Conservation (phyloP, 2,888 invertebrate genomes). For the Loripinus fragilis region DNA sequence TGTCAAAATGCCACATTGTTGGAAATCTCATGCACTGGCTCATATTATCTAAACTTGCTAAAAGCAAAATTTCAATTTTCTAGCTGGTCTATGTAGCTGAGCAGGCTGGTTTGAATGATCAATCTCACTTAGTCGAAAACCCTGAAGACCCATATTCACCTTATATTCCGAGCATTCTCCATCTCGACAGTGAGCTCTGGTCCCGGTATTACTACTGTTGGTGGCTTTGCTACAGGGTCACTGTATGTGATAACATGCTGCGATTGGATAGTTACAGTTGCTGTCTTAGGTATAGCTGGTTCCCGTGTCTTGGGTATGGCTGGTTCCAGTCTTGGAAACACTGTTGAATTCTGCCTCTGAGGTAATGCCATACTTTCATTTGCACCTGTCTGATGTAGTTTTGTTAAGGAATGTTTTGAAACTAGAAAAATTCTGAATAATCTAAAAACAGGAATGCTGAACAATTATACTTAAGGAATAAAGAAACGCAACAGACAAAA, state of each 20-base stretch:
- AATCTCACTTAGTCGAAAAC: too few relatives aligned
- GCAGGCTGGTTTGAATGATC: too few relatives aligned
- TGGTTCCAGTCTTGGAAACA: too few relatives aligned
- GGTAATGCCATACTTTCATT: not conserved
- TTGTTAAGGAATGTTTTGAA: not conserved
- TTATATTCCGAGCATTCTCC: not conserved
- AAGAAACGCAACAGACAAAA: too few relatives aligned
- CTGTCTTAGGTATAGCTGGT: not conserved
- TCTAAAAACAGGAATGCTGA: too few relatives aligned
- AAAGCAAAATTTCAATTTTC: too few relatives aligned
- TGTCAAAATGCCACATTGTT: too few relatives aligned
- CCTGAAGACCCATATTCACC: not conserved
- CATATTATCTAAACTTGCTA: too few relatives aligned
- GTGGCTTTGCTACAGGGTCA: not conserved
- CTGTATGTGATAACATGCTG: conserved; percentile 38
- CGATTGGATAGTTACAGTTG: conserved; percentile 44
- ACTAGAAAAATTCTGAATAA: too few relatives aligned
- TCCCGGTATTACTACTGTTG: not conserved
- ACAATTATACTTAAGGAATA: too few relatives aligned
- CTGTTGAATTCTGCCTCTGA: not conserved
- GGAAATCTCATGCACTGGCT: too few relatives aligned
- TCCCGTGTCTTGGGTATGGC: not conserved
- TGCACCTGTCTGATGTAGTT: not conserved
- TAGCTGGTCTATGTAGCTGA: too few relatives aligned
- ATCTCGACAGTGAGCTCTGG: not conserved